phyloP scores from a whole-genome alignment of 2,113 vertebrate species.

The Hippocampus guttulatus region DNA sequence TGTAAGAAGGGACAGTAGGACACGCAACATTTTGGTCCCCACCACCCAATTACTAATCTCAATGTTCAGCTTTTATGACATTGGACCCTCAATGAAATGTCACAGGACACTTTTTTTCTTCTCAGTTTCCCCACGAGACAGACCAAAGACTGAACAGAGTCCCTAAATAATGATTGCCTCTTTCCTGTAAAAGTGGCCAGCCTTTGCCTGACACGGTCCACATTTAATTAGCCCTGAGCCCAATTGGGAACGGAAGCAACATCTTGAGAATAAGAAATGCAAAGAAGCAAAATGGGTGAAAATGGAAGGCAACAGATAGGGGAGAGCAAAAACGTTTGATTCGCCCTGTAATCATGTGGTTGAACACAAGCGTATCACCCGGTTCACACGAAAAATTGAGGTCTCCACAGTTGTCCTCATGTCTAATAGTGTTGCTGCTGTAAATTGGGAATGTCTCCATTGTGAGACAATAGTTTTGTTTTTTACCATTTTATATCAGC shows the following conservation, averaged over 20 bases:
- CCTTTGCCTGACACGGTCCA: constrained; percentile 32
- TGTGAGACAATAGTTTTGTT: too few species aligned
- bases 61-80: constrained; percentile 29
- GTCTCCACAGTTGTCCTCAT: too few species aligned
- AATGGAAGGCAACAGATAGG: background rate
- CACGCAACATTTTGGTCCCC: constrained; percentile 4
- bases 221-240: constrained; percentile 41
- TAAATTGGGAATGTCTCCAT: too few species aligned
- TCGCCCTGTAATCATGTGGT: background rate
- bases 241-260: constrained; percentile 26
- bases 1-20: background rate
- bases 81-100: constrained; percentile 14
- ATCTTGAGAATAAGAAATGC: constrained; percentile 23
- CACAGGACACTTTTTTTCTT: constrained; percentile 29
- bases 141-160: constrained; percentile 26
- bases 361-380: background rate
- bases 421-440: too few species aligned
- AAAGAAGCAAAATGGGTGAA: constrained; percentile 20
- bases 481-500: background rate
- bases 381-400: too few species aligned
- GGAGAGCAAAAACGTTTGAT: background rate
- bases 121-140: constrained; percentile 16
- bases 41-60: constrained; percentile 21
- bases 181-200: constrained; percentile 43
- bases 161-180: constrained; percentile 51